phyloP scores from a whole-genome alignment of 2,888 invertebrate species.

The Drosophila bunnanda region DNA sequence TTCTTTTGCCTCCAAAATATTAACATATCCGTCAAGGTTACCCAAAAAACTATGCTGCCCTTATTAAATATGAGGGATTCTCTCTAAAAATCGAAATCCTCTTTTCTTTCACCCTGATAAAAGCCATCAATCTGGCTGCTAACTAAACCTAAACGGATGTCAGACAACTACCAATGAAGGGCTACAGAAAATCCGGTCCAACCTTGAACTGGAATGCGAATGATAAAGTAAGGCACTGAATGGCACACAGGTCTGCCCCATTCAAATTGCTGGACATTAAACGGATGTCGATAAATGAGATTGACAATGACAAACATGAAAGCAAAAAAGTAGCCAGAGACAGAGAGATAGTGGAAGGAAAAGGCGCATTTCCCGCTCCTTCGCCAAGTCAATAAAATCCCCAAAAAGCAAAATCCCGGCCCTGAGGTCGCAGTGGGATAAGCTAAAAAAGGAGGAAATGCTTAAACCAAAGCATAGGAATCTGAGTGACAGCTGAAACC shows the following conservation, averaged over 20 bases:
- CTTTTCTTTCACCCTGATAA: not conserved
- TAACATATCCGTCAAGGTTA: not conserved
- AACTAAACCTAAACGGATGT: slow-evolving; percentile 30
- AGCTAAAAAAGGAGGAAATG: slow-evolving; percentile 44
- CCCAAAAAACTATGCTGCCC: not conserved
- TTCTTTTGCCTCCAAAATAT: not conserved
- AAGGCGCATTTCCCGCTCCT: slow-evolving; percentile 35
- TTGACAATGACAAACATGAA: slow-evolving; percentile 79
- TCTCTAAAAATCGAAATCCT: not conserved
- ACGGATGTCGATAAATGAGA: slow-evolving; percentile 76
- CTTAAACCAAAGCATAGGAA: slow-evolving; percentile 66
- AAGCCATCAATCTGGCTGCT: slow-evolving; percentile 25
- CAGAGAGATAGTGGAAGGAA: not conserved
- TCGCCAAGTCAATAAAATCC: slow-evolving; percentile 64
- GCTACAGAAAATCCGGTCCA: slow-evolving; percentile 8
- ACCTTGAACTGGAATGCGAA: slow-evolving; percentile 50
- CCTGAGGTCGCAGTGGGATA: slow-evolving; percentile 67
- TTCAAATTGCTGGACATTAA: slow-evolving; percentile 73
- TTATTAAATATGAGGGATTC: not conserved
- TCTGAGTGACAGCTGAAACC: slow-evolving; percentile 65
- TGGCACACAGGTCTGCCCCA: slow-evolving; percentile 47
- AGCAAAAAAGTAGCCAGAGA: slow-evolving; percentile 61
- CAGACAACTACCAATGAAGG: slow-evolving; percentile 5
- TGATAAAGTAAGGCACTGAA: slow-evolving; percentile 33
- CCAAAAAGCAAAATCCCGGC: slow-evolving; percentile 60